Evolutionary conservation across 2,797 vertebrate species (phyloP).

Genomic region (Carcharodon carcharias): DNA sequence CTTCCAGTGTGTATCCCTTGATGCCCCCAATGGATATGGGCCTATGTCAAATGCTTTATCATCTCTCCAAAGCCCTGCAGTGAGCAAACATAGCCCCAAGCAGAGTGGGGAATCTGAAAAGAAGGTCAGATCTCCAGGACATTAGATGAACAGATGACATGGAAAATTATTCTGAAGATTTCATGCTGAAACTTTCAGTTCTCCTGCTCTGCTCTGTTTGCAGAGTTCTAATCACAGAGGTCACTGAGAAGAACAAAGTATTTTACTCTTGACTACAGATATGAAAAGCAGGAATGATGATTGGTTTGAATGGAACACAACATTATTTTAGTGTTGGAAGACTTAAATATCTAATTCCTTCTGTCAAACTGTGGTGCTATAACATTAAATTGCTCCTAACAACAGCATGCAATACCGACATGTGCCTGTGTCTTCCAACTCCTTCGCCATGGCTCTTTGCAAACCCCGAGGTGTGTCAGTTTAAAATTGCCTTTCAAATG

Average conservation of each 20-base stretch:
- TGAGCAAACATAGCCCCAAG: slow-evolving; percentile 45
- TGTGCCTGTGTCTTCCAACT: background rate
- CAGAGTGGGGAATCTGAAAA: slow-evolving; percentile 53
- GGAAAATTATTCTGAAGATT: slow-evolving; percentile 49
- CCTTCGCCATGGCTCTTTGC: background rate
- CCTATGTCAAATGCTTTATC: slow-evolving; percentile 51
- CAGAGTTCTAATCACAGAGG: slow-evolving; percentile 41
- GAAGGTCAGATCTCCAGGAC: slow-evolving; percentile 61
- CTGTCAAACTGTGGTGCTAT: slow-evolving; percentile 39
- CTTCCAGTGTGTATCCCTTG: slow-evolving; percentile 85
- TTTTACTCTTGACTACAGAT: slow-evolving; percentile 39
- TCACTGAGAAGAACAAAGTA: slow-evolving; percentile 42
- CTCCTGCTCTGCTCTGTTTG: slow-evolving; percentile 42
- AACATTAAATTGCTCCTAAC: slow-evolving; percentile 16
- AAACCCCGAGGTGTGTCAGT: background rate
- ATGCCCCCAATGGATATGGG: slow-evolving; percentile 73
- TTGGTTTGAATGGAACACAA: slow-evolving; percentile 34
- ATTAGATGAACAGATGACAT: slow-evolving; percentile 54
- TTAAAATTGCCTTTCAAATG: slow-evolving; percentile 26
- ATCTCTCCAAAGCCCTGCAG: slow-evolving; percentile 62
- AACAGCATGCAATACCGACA: too few species aligned
- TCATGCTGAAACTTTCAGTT: slow-evolving; percentile 45
- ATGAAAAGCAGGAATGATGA: slow-evolving; percentile 39
- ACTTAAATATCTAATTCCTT: slow-evolving; percentile 45
- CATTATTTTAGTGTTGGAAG: slow-evolving; percentile 45